Evolutionary conservation across 92 coral and sea anemone species (phyloP).

Genomic region (Diadumene lineata): DNA sequence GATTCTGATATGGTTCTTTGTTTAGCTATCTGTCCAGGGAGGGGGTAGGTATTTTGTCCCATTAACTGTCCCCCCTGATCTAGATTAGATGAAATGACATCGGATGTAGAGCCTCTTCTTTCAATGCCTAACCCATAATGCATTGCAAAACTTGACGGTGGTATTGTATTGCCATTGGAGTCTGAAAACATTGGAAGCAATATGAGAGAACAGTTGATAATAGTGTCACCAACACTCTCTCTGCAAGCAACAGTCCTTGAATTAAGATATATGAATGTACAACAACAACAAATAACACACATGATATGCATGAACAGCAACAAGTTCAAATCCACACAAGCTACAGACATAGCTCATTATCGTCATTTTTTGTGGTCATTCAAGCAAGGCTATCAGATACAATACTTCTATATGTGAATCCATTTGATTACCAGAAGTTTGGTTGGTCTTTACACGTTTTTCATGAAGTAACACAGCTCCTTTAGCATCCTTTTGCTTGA

Average conservation of each 20-base stretch:
- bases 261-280: no score
- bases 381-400: neutral
- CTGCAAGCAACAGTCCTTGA: no score
- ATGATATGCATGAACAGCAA: no score
- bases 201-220: neutral
- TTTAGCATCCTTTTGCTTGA: constrained; percentile 38
- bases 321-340: no score
- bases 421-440: constrained; percentile 8
- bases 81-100: constrained; percentile 49
- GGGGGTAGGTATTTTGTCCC: constrained; percentile 44
- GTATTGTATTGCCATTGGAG: constrained; percentile 42
- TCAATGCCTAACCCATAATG: constrained; percentile 63
- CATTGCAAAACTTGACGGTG: constrained; percentile 58
- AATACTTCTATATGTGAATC: neutral
- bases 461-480: constrained; percentile 22
- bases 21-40: constrained; percentile 38
- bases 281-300: no score
- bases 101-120: constrained; percentile 71
- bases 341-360: no score
- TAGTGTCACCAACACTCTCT: neutral
- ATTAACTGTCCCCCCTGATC: constrained; percentile 47
- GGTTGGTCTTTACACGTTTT: constrained; percentile 33
- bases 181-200: constrained; percentile 47
- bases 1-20: constrained; percentile 20
- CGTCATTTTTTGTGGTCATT: no score